A percentile compares a stretch with the other conserved stretches of the same genome.
Evolutionary conservation across 1,140 invertebrate genomes (phyloP).

Genomic region (Aphidius gifuensis): DNA sequence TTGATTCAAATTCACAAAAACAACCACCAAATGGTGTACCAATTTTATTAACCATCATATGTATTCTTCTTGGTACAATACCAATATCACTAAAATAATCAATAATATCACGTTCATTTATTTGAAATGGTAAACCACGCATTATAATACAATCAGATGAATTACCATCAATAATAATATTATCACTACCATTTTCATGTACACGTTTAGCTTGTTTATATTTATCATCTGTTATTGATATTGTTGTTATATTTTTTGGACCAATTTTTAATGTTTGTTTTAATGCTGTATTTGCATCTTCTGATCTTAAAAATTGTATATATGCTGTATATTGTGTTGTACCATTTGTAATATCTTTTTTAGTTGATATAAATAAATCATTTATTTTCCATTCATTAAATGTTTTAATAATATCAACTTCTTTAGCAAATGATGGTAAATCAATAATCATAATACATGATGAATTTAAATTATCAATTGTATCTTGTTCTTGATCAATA

Average conservation of each 20-base stretch:
- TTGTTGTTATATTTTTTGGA: constrained; percentile 57
- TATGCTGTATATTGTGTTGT: constrained; percentile 63
- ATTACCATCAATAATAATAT: constrained; percentile 11
- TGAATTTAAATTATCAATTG: constrained; percentile 27
- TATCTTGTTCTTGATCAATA: constrained; percentile 29
- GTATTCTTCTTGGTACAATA: constrained; percentile 72
- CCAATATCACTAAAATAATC: constrained; percentile 78
- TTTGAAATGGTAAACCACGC: constrained; percentile 70
- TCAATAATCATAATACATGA: constrained; percentile 65
- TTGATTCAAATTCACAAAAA: constrained; percentile 76
- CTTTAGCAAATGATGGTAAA: constrained; percentile 70
- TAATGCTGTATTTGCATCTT: constrained; percentile 65
- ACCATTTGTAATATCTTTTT: constrained; percentile 56
- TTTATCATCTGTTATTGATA: constrained; percentile 54
- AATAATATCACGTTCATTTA: constrained; percentile 72
- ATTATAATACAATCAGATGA: constrained; percentile 66
- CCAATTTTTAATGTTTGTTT: constrained; percentile 58
- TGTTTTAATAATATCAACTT: constrained; percentile 73
- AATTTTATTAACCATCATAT: constrained; percentile 68
- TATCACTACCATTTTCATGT: constrained; percentile 40
- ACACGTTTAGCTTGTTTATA: constrained; percentile 57
- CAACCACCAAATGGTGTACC: constrained; percentile 76
- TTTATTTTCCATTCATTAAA: constrained; percentile 69
- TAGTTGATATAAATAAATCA: constrained; percentile 65
- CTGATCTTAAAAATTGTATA: constrained; percentile 69